These are phyloP conservation scores for Palythoa heliodiscus DNA, from an alignment of 92 coral and sea anemone species.

Conservation along the genomic window DNA sequence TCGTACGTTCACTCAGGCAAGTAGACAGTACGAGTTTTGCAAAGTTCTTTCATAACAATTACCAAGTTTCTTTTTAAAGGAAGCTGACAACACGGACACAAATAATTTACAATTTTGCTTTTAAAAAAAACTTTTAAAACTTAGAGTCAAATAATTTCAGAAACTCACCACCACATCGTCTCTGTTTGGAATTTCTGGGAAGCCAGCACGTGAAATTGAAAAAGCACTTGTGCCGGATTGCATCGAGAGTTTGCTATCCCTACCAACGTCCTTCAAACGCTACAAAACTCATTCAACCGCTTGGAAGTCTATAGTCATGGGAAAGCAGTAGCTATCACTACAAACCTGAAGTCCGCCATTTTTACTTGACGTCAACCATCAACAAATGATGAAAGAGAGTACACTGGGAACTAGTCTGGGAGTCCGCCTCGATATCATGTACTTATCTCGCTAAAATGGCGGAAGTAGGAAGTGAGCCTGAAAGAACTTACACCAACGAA, in stretches of 20 bases:
- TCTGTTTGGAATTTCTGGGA: slow-evolving; percentile 95
- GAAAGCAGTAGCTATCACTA: neutral
- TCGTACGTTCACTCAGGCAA: no score
- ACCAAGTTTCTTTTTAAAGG: no score
- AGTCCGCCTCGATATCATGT: slow-evolving; percentile 55
- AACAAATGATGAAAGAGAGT: neutral
- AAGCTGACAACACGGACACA: neutral
- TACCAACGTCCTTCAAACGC: neutral
- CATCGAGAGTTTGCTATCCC: slow-evolving; percentile 49
- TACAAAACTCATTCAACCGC: neutral
- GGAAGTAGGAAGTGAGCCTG: slow-evolving; percentile 64
- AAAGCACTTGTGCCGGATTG: slow-evolving; percentile 67
- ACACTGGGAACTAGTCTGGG: slow-evolving; percentile 13
- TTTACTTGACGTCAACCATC: slow-evolving; percentile 5
- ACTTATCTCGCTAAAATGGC: slow-evolving; percentile 71
- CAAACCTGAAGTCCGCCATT: slow-evolving; percentile 55
- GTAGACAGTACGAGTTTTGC: no score
- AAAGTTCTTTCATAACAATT: no score
- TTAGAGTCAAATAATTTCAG: neutral
- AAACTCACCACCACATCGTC: slow-evolving; percentile 81
- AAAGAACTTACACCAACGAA: slow-evolving; percentile 75
- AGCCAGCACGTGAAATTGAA: slow-evolving; percentile 61
- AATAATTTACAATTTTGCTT: neutral
- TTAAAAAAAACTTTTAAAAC: neutral
- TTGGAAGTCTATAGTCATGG: neutral